Evolutionary conservation across 2,113 vertebrate genomes (phyloP).

Genomic region (Ceuthmochares aereus): DNA sequence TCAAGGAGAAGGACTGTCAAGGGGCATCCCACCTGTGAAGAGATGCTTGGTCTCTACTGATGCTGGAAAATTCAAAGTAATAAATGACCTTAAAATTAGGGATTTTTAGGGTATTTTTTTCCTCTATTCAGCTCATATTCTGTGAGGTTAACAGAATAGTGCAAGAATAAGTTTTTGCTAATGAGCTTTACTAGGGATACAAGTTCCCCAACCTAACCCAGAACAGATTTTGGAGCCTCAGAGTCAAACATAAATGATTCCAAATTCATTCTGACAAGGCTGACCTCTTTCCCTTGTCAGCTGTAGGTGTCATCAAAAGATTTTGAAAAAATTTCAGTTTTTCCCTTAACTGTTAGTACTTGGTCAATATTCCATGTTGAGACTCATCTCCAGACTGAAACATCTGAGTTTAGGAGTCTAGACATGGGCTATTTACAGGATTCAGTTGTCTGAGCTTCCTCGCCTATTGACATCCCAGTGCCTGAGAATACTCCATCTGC

Average conservation of each 20-base stretch:
- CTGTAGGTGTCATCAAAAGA: neutral
- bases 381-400: neutral
- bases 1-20: neutral
- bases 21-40: neutral
- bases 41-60: neutral
- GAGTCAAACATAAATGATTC: neutral
- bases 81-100: slow-evolving; percentile 2
- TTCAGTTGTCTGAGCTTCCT: neutral
- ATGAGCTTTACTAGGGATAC: neutral
- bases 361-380: neutral
- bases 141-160: neutral
- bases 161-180: neutral
- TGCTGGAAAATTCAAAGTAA: slow-evolving; percentile 1
- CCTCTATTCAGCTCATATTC: neutral
- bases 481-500: neutral
- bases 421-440: neutral
- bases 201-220: neutral
- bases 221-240: neutral
- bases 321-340: neutral
- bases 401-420: neutral
- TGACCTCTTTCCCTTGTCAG: neutral
- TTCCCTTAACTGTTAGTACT: neutral
- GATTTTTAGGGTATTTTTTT: neutral
- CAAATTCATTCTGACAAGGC: neutral
- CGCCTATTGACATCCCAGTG: neutral